phyloP scores from a whole-genome alignment of 2,888 invertebrate genomes.

The Stenurella melanura region DNA sequence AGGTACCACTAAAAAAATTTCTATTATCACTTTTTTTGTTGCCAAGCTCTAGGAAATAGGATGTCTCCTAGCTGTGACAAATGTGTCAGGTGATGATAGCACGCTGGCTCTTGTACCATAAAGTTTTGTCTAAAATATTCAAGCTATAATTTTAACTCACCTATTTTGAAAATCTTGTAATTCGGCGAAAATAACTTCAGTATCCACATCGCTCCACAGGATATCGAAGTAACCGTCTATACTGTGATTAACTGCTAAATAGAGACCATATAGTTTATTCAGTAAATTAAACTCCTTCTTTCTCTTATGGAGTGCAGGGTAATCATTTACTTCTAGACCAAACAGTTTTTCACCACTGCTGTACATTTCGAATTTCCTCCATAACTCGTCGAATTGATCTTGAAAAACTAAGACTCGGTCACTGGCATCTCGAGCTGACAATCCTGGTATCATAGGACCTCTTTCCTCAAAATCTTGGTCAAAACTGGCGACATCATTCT shows the following conservation, averaged over 20 bases:
- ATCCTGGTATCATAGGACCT: constrained; percentile 90
- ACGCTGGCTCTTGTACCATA: no score
- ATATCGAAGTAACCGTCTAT: constrained; percentile 92
- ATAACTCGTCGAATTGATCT: constrained; percentile 88
- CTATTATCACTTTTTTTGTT: no score
- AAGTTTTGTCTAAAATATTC: no score
- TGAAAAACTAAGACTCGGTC: constrained; percentile 86
- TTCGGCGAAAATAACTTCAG: constrained; percentile 86
- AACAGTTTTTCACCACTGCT: constrained; percentile 86
- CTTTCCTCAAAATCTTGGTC: constrained; percentile 83
- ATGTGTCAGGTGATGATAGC: no score
- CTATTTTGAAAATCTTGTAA: constrained; percentile 88
- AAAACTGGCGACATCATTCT: constrained; percentile 80
- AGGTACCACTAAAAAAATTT: no score
- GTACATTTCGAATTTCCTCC: constrained; percentile 88
- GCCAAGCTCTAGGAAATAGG: no score
- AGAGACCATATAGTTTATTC: constrained; percentile 87
- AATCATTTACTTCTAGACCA: constrained; percentile 88
- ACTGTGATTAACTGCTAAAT: constrained; percentile 88
- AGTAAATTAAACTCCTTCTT: constrained; percentile 90
- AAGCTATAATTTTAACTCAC: constrained; percentile 69
- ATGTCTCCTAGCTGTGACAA: no score
- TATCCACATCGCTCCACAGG: constrained; percentile 89
- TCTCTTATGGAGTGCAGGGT: constrained; percentile 85
- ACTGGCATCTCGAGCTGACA: constrained; percentile 90